Percentiles rank a stretch among this genome's conserved stretches.
Evolutionary conservation across 1,140 invertebrate genomes (phyloP).

Genomic region (Spodoptera litura): DNA sequence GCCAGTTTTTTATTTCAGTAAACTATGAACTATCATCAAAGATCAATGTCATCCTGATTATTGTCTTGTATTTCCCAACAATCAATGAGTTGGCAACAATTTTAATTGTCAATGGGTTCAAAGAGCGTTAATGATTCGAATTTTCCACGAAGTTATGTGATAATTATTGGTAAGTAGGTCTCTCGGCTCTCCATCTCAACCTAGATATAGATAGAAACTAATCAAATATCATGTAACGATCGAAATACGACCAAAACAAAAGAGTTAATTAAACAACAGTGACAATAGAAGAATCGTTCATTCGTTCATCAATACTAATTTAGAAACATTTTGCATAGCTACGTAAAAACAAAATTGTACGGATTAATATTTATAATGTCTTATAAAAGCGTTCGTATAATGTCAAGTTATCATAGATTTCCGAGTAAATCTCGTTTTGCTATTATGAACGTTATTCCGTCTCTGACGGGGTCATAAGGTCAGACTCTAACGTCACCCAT

Average conservation of each 20-base stretch:
- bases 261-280: too few species aligned
- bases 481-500: constrained; percentile 65
- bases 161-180: background rate
- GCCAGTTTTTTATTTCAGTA: too few species aligned
- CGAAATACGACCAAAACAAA: too few species aligned
- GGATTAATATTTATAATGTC: constrained; percentile 24
- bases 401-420: constrained; percentile 39
- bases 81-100: background rate
- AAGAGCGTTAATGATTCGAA: constrained; percentile 10
- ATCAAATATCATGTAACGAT: too few species aligned
- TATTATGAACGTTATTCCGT: constrained; percentile 52
- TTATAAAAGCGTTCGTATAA: constrained; percentile 34
- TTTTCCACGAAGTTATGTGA: background rate
- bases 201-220: too few species aligned
- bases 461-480: constrained; percentile 68
- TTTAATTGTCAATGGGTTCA: constrained; percentile 1
- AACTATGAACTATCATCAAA: background rate
- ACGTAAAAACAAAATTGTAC: constrained; percentile 33
- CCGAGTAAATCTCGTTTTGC: constrained; percentile 34
- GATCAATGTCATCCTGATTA: background rate
- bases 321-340: background rate
- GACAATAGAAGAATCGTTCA: background rate
- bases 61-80: constrained; percentile 10
- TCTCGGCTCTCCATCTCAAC: too few species aligned
- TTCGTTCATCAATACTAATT: constrained; percentile 5